Base-by-base conservation (phyloP, 2,113 vertebrate genomes). In the Microcebus ravelobensis region DNA sequence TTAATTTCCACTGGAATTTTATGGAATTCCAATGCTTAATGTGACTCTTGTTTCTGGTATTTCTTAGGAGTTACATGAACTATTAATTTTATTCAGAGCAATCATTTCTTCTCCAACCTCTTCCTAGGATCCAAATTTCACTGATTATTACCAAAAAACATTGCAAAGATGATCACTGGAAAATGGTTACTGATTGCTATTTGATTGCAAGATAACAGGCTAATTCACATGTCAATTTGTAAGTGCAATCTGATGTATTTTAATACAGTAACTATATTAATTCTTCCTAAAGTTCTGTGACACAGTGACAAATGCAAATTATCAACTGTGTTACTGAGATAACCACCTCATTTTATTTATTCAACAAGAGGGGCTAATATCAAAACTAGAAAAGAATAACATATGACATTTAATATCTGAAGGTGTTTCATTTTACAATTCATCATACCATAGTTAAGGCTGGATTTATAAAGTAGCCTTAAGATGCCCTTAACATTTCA, bases 41-140 rank as follows among this genome's bases (percentile, higher is more conserved):
- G 79, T 39, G 21, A 77, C 29, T 52, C 25, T 73, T 70, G n/a
- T 57, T 87, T 57, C 21, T 55, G 70, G 29, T 5, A 79, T 87
- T 87, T 93, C 42, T 71, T 83, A 74, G 14, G 25, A 95, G 82
- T 45, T 85, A 42, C 21, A 70, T 74, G 31, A 89, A 81, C 57
- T 87, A 88, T 50, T 93, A 50, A 90, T 80, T 96, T 93, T 90
- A 73, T 76, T 81, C 77, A 85, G 11, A 95, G 86, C 27, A 85
- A 85, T 96, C n/a, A 74, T 50, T 65, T 81, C 36, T 81, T 81
- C 48, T 96, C 50, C 10, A 86, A 68, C 15, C 18, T n/a, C 52
- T n/a, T 42, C 71, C 36, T 82, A 55, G 52, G 36, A 84, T 68
- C n/a, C 11, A 76, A 34, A 96, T 83, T 74, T 68, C 71, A 80